Percentiles rank a stretch among this genome's conserved stretches.
Conservation (phyloP, 2,113 vertebrate species). For the Cebidichthys violaceus region DNA sequence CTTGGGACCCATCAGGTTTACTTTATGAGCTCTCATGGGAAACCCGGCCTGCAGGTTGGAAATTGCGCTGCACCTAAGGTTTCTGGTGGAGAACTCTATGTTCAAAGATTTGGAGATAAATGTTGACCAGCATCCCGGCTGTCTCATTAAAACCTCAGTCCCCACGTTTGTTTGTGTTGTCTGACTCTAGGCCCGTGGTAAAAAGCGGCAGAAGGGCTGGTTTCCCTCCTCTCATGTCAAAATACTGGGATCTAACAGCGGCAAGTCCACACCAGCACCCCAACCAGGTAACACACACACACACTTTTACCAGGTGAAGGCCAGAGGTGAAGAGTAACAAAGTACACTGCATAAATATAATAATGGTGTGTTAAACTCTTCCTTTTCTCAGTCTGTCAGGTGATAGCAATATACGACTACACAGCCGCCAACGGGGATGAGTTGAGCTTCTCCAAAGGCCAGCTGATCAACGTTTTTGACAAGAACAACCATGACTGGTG, state of each 20-base stretch:
- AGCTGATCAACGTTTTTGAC: conserved; percentile 92
- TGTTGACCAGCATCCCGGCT: neutral
- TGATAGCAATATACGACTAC: conserved; percentile 97
- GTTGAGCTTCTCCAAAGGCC: conserved; percentile 93
- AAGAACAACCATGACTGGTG: conserved; percentile 96
- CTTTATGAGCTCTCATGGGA: neutral
- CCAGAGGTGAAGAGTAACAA: neutral
- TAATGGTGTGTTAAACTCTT: neutral
- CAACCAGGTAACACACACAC: conserved; percentile 84
- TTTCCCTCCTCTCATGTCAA: conserved; percentile 94
- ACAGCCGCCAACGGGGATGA: conserved; percentile 91
- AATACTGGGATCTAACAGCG: conserved; percentile 90
- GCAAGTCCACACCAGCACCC: conserved; percentile 89
- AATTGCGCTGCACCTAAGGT: too few species aligned
- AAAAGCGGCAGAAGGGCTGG: conserved; percentile 97
- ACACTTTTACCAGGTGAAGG: neutral
- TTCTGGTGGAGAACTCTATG: neutral
- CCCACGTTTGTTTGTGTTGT: conserved; percentile 27
- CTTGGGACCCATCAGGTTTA: neutral
- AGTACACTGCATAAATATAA: neutral
- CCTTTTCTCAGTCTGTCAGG: conserved; percentile 88
- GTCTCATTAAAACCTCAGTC: conserved; percentile 4
- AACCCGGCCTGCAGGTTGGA: neutral
- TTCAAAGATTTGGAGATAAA: neutral
- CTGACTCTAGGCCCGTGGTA: conserved; percentile 90